Evolutionary conservation across 1,140 invertebrate genomes (phyloP), one percentile per base, ranked within the genome.

Genomic region (Temnothorax longispinosus): DNA sequence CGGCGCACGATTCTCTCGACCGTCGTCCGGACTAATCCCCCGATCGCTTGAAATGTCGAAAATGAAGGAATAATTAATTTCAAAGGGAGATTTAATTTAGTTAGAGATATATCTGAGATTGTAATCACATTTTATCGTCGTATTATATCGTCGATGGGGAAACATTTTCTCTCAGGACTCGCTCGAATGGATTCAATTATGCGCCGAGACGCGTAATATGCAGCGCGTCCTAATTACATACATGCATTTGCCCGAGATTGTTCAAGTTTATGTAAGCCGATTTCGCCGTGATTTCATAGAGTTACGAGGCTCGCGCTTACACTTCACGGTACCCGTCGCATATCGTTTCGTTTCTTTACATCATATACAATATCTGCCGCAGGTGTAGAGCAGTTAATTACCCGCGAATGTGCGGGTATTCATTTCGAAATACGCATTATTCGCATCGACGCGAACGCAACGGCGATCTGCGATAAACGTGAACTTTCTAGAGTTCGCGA

Each of bases 241-340:
- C 38, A 27, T 6, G 65, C 27, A 72, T 15, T 75, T 47, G 44
- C 69, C 38, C 69, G 54, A 74, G 80, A 84, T 84, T 84, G 32
- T 71, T 67, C 38, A 62, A 84, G 69, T 84, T 84, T 84, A 84
- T 84, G 80, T 84, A 84, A 84, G 80, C 69, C 80, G 80, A 84
- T 84, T 84, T 84, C 80, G 80, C 41, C 27, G 44, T 11, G 69
- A 60, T 71, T 72, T 69, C 54, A 47, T 47, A 21, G 38, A 65
- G 38, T 76, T 78, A 65, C 58, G 13, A 15, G 88, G 60, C 52
- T 27, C 44, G 32, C 52, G 32, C 52, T 18, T 5, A 58, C 27
- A 72, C 80, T 84, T 84, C 76, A 62, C 27, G 80, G 41, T 75
- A 50, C 32, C 47, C 27, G 32, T 50, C 80, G 38, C 38, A 60